Conservation (phyloP, 2,888 invertebrate species). For the Cecidostiba fungosa region DNA sequence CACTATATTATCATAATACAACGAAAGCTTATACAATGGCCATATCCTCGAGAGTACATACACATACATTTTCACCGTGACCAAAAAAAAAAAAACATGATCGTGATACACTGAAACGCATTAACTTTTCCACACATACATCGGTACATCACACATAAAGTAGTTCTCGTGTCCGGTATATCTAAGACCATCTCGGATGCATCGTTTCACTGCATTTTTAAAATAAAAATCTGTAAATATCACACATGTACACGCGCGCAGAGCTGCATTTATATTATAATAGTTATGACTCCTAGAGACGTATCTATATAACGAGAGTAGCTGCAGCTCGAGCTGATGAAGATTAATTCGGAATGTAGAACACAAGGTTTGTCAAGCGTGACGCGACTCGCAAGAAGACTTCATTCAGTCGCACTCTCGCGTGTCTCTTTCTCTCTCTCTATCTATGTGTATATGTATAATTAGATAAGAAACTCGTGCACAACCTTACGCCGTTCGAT, state of each 20-base stretch:
- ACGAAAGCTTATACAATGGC: conserved; percentile 29
- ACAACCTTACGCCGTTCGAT: neutral
- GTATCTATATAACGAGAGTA: neutral
- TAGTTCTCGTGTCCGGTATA: conserved; percentile 47
- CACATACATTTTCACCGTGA: conserved; percentile 19
- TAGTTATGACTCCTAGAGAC: neutral
- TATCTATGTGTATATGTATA: neutral
- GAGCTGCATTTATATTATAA: conserved; percentile 10
- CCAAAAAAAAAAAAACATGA: conserved; percentile 18
- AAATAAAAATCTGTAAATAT: neutral
- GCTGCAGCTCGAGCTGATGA: conserved; percentile 53
- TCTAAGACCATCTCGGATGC: neutral
- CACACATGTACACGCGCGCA: neutral
- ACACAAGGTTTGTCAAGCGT: conserved; percentile 56
- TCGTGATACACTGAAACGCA: neutral
- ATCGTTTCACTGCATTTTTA: too few species aligned
- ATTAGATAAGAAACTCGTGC: conserved; percentile 10
- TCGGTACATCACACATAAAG: conserved; percentile 1
- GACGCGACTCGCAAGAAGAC: conserved; percentile 52
- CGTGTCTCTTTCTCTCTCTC: neutral
- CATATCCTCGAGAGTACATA: conserved; percentile 6
- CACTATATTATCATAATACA: conserved; percentile 21
- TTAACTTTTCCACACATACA: neutral
- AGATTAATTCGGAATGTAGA: conserved; percentile 64
- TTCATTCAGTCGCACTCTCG: conserved; percentile 52